Percentiles rank a stretch among this genome's conserved stretches.
Conservation (phyloP, 2,113 vertebrate species). For the Odobenus rosmarus region DNA sequence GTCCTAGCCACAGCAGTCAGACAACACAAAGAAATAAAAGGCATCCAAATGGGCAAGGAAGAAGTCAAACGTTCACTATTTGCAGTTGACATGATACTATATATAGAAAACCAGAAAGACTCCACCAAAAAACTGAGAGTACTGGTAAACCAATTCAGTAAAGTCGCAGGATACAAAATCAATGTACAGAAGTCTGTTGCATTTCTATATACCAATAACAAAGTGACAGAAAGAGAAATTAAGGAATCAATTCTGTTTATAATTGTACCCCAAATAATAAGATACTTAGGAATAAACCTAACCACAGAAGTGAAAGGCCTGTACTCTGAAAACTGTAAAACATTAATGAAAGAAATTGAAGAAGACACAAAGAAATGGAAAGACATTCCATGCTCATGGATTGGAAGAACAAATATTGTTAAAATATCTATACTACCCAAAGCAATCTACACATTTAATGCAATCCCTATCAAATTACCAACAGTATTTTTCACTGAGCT, state of each 20-base stretch:
- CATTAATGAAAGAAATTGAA: neutral
- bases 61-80: too few species aligned
- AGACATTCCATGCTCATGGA: neutral
- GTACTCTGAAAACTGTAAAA: neutral
- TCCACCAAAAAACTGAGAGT: too few species aligned
- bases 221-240: neutral
- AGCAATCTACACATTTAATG: neutral
- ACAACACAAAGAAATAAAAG: too few species aligned
- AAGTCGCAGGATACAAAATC: too few species aligned
- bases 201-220: neutral
- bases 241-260: neutral
- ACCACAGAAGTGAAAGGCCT: neutral
- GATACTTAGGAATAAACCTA: neutral
- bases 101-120: too few species aligned
- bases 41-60: too few species aligned
- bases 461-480: neutral
- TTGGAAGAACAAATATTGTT: neutral
- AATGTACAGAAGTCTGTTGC: too few species aligned
- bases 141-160: too few species aligned
- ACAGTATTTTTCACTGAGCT: neutral
- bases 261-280: neutral
- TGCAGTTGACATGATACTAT: too few species aligned
- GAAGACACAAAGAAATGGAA: neutral
- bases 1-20: too few species aligned
- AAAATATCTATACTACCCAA: neutral